Conservation (phyloP, 2,113 vertebrate species). For the Camarhynchus parvulus region DNA sequence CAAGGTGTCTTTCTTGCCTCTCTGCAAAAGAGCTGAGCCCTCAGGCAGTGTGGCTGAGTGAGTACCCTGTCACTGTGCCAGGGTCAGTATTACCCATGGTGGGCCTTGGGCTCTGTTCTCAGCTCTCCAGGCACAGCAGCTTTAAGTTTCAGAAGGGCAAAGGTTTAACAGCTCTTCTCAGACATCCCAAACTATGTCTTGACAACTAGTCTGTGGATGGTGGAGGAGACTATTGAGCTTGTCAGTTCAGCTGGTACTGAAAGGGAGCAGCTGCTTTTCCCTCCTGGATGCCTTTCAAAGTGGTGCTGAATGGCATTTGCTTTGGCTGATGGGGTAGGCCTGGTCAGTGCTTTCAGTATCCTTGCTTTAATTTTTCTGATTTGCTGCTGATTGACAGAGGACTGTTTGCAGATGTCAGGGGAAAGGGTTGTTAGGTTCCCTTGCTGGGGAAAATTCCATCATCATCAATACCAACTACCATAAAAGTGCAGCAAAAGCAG, state of each 20-base stretch:
- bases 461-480: background rate
- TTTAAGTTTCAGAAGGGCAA: background rate
- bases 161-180: background rate
- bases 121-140: background rate
- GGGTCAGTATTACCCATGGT: rapidly evolving
- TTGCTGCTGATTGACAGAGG: background rate
- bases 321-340: background rate
- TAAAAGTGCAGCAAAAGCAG: background rate
- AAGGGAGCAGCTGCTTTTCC: background rate
- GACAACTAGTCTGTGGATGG: background rate
- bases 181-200: background rate
- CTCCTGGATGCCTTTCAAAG: background rate
- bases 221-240: background rate
- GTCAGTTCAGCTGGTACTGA: background rate
- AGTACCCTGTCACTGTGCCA: too few relatives aligned
- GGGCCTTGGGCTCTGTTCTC: background rate
- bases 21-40: background rate
- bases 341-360: background rate
- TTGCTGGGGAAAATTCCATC: background rate
- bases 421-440: background rate
- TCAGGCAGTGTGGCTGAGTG: background rate
- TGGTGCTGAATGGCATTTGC: background rate
- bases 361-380: background rate
- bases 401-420: background rate
- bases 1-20: background rate